Conservation (phyloP, 2,797 vertebrate genomes). For the Zenarchopterus dispar region DNA sequence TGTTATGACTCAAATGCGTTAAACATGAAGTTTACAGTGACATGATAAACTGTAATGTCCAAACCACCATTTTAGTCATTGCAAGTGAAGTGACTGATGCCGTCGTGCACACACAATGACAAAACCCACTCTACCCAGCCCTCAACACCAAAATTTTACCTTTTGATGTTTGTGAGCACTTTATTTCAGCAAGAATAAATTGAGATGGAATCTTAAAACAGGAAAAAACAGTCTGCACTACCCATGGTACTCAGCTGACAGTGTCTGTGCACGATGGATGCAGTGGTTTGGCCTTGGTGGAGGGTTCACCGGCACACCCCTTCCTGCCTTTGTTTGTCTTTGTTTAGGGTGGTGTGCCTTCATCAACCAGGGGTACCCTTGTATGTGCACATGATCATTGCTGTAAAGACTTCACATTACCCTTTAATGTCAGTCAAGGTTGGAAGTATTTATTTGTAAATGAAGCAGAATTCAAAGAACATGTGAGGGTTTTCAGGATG, state of each 20-base stretch:
- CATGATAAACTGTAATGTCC: too few species aligned
- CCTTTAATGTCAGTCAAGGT: slow-evolving; percentile 11
- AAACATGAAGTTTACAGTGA: too few species aligned
- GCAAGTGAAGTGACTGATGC: neutral
- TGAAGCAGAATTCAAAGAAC: slow-evolving; percentile 29
- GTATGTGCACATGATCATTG: slow-evolving; percentile 35
- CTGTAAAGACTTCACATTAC: slow-evolving; percentile 29
- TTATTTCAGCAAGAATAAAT: slow-evolving; percentile 36
- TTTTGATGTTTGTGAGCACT: slow-evolving; percentile 37
- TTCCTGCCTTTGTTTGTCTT: slow-evolving; percentile 81
- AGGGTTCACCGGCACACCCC: slow-evolving; percentile 65
- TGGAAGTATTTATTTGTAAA: slow-evolving; percentile 58
- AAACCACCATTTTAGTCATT: too few species aligned
- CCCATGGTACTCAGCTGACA: slow-evolving; percentile 32
- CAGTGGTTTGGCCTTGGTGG: slow-evolving; percentile 29
- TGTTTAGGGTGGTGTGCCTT: slow-evolving; percentile 63
- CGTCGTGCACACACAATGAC: neutral
- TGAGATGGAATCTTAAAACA: slow-evolving; percentile 50
- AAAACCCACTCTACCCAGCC: too few species aligned
- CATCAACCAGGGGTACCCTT: slow-evolving; percentile 42
- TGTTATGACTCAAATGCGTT: too few species aligned
- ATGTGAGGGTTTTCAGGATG: slow-evolving; percentile 20
- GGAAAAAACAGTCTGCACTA: slow-evolving; percentile 57
- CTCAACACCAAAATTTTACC: slow-evolving; percentile 6
- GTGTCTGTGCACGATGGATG: slow-evolving; percentile 38